These are phyloP conservation scores for Yponomeuta evonymella DNA, from an alignment of 2,888 invertebrate species.

Conservation along the genomic window DNA sequence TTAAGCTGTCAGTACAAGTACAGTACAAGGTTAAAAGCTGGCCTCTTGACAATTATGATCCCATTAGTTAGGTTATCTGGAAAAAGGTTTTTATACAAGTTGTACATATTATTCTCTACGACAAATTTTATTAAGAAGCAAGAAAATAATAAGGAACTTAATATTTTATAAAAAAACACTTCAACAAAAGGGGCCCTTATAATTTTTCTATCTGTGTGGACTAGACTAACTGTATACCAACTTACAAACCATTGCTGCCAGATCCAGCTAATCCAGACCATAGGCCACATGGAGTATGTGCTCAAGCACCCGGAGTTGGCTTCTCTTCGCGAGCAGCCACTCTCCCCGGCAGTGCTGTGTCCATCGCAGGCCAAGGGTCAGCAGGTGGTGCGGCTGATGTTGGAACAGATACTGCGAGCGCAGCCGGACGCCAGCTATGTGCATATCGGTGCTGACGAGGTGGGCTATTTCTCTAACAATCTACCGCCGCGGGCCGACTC, in stretches of 20 bases:
- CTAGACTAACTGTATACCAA: too few relatives aligned
- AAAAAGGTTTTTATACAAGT: too few relatives aligned
- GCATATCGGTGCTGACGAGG: conserved; percentile 90
- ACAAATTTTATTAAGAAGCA: too few relatives aligned
- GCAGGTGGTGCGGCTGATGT: conserved; percentile 78
- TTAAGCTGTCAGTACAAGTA: too few relatives aligned
- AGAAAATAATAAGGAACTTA: too few relatives aligned
- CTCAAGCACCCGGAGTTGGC: conserved; percentile 83
- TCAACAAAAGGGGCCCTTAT: background rate
- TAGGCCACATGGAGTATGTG: conserved; percentile 91
- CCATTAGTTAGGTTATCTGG: too few relatives aligned
- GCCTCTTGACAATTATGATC: too few relatives aligned
- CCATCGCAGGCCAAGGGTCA: conserved; percentile 80
- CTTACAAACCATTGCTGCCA: conserved; percentile 28
- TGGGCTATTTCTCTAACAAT: conserved; percentile 29
- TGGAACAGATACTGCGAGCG: conserved; percentile 81
- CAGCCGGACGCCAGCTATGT: conserved; percentile 80
- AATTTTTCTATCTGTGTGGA: background rate
- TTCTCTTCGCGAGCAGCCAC: conserved; percentile 79
- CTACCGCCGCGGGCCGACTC: too few relatives aligned
- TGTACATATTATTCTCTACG: too few relatives aligned
- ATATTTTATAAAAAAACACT: too few relatives aligned
- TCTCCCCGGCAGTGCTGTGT: conserved; percentile 83
- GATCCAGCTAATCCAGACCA: conserved; percentile 88
- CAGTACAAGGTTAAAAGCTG: too few relatives aligned